A percentile compares a stretch with the other conserved stretches of the same genome.
Conservation (phyloP, 2,888 invertebrate species). For the Argyresthia albistria region DNA sequence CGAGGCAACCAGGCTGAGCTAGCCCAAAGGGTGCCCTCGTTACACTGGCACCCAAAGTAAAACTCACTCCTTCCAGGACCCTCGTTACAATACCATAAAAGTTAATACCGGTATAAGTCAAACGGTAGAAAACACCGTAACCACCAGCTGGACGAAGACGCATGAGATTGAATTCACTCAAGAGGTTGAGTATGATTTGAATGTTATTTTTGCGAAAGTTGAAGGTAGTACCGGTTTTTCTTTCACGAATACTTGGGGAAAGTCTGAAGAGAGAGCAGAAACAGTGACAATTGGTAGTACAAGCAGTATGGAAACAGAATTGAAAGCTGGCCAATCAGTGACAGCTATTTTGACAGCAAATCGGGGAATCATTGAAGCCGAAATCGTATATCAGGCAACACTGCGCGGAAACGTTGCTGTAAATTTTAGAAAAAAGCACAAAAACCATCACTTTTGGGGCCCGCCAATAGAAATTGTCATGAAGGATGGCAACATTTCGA, state of each 20-base stretch:
- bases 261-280: slow-evolving; percentile 39
- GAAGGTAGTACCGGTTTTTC: slow-evolving; percentile 35
- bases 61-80: no score
- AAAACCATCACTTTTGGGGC: slow-evolving; percentile 46
- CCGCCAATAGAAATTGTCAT: slow-evolving; percentile 34
- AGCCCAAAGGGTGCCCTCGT: no score
- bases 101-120: slow-evolving; percentile 48
- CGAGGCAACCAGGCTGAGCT: no score
- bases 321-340: slow-evolving; percentile 38
- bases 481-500: slow-evolving; percentile 26
- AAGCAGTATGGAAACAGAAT: slow-evolving; percentile 39
- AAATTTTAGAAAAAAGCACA: slow-evolving; percentile 29
- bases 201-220: slow-evolving; percentile 34
- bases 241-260: slow-evolving; percentile 37
- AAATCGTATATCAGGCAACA: slow-evolving; percentile 31
- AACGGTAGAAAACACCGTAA: slow-evolving; percentile 38
- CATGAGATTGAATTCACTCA: slow-evolving; percentile 34
- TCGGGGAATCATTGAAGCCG: slow-evolving; percentile 34
- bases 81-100: slow-evolving; percentile 42
- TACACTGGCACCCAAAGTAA: no score
- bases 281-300: slow-evolving; percentile 35
- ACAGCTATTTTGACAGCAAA: slow-evolving; percentile 41
- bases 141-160: slow-evolving; percentile 36
- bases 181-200: slow-evolving; percentile 40
- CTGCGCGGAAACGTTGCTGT: slow-evolving; percentile 43